These are phyloP conservation scores for Arion vulgaris DNA, from an alignment of 1,140 invertebrate genomes.

Conservation along the genomic window DNA sequence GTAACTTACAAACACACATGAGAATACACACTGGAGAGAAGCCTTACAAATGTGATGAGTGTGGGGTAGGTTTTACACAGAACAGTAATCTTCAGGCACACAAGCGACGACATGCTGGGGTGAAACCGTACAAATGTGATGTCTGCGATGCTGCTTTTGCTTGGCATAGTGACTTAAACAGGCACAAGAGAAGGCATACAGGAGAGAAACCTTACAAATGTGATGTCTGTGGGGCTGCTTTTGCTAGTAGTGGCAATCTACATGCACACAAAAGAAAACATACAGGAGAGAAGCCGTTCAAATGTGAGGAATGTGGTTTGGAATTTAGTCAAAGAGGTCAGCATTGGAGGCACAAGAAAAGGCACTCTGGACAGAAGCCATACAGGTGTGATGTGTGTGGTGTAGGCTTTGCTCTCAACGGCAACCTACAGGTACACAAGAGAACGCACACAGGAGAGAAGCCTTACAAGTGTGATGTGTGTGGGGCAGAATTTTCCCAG, in stretches of 20 bases:
- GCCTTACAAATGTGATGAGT: no score
- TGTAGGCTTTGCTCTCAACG: constrained; percentile 16
- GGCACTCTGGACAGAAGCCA: constrained; percentile 1
- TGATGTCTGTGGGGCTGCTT: neutral
- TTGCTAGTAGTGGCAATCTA: neutral
- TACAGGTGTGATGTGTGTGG: constrained; percentile 17
- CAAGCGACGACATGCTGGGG: neutral
- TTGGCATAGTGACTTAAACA: neutral
- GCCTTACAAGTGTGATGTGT: constrained; percentile 9
- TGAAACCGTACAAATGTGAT: constrained; percentile 14
- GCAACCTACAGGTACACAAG: constrained; percentile 20
- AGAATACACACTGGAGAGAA: no score
- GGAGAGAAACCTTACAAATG: constrained; percentile 12
- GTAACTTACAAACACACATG: neutral
- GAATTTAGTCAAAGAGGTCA: neutral
- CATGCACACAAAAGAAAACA: constrained; percentile 7
- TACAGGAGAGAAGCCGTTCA: constrained; percentile 18
- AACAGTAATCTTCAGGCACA: neutral
- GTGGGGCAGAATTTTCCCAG: constrained; percentile 55
- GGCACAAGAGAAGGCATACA: neutral
- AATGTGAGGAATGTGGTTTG: constrained; percentile 5
- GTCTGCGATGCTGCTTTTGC: neutral
- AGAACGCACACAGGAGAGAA: constrained; percentile 34
- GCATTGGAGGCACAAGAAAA: neutral
- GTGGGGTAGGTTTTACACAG: neutral